phyloP scores from a whole-genome alignment of 1,140 invertebrate genomes.

The Hyles vespertilio region DNA sequence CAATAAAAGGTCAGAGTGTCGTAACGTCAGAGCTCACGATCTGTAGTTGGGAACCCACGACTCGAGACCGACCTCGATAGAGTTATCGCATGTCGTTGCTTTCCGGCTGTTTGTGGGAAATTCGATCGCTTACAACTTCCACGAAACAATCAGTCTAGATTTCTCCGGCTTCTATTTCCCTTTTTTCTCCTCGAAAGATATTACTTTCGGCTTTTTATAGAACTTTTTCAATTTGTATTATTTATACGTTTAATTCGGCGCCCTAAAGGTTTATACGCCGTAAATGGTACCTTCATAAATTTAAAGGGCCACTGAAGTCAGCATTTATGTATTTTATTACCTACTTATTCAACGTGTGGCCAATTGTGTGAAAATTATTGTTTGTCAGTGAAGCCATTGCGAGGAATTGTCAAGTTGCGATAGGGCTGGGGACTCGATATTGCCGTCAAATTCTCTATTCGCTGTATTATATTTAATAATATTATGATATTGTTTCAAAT shows the following conservation, averaged over 20 bases:
- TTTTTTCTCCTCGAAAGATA: neutral
- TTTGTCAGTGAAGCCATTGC: neutral
- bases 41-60: too few species aligned
- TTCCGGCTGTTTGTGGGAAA: constrained; percentile 10
- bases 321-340: constrained; percentile 13
- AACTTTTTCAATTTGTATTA: constrained; percentile 12
- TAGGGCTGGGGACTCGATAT: too few species aligned
- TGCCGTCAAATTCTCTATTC: too few species aligned
- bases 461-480: too few species aligned
- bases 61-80: constrained; percentile 3
- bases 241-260: constrained; percentile 8
- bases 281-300: constrained; percentile 12
- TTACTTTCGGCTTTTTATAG: constrained; percentile 1
- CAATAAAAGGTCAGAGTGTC: too few species aligned
- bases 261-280: constrained; percentile 8
- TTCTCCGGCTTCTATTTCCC: constrained; percentile 9
- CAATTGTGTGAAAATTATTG: constrained; percentile 11
- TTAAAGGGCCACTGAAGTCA: constrained; percentile 9
- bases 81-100: constrained; percentile 6
- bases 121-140: constrained; percentile 12
- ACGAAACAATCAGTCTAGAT: constrained; percentile 17
- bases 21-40: too few species aligned
- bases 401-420: constrained; percentile 16
- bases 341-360: constrained; percentile 6
- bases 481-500: too few species aligned